phyloP scores from a whole-genome alignment of 1,140 invertebrate species.

The Brachionus angularis region DNA sequence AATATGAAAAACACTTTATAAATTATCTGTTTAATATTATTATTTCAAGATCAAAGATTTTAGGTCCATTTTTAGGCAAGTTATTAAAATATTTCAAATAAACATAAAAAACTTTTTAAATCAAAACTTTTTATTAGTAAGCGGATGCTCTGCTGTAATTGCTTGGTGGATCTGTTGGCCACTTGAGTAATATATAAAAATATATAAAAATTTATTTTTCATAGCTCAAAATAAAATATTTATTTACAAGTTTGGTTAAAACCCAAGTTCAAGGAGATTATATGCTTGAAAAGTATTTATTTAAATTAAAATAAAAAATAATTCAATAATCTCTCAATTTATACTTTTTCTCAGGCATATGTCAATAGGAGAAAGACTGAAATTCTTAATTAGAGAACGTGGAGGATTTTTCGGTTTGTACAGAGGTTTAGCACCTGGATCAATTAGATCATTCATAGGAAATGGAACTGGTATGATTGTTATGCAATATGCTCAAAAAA shows the following conservation, averaged over 20 bases:
- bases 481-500: slow-evolving; percentile 51
- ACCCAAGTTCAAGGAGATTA: slow-evolving; percentile 52
- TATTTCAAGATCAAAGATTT: no score
- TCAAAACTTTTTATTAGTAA: slow-evolving; percentile 41
- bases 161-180: slow-evolving; percentile 56
- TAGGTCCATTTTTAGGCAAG: slow-evolving; percentile 50
- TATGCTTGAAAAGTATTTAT: slow-evolving; percentile 46
- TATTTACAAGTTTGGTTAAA: slow-evolving; percentile 50
- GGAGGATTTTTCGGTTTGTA: slow-evolving; percentile 51
- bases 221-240: no score
- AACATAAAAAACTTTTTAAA: no score
- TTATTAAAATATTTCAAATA: neutral
- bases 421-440: slow-evolving; percentile 49
- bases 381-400: slow-evolving; percentile 47
- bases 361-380: slow-evolving; percentile 49
- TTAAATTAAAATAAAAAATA: no score
- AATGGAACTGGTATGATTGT: slow-evolving; percentile 55
- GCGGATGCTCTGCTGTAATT: slow-evolving; percentile 50
- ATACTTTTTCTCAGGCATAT: slow-evolving; percentile 47
- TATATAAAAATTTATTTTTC: no score
- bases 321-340: no score
- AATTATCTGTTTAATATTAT: no score
- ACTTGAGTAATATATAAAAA: slow-evolving; percentile 47
- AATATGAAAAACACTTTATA: no score
- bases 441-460: slow-evolving; percentile 50